Evolutionary conservation across 2,797 vertebrate genomes (phyloP).

Genomic region (Melanotaenia nigrans): DNA sequence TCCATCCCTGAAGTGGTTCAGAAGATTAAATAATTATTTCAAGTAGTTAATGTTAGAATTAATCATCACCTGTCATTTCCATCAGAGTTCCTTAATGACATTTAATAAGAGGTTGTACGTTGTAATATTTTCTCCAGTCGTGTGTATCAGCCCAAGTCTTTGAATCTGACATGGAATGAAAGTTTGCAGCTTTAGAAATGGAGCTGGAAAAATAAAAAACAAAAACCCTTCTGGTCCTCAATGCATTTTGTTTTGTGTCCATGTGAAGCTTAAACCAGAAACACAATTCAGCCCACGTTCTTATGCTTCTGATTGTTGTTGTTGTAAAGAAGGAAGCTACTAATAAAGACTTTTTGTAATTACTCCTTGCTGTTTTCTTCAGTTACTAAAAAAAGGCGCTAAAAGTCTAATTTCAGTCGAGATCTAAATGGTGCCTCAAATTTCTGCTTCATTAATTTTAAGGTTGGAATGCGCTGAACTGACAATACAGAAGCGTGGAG

Average conservation of each 20-base stretch:
- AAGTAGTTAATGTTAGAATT: background rate
- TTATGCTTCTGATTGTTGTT: conserved; percentile 41
- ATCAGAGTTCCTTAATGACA: background rate
- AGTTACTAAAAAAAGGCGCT: background rate
- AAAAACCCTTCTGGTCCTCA: background rate
- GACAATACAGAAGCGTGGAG: too few relatives aligned
- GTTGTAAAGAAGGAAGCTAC: conserved; percentile 44
- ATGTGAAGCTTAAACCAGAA: conserved; percentile 13
- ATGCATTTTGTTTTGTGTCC: background rate
- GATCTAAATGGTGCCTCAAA: too few relatives aligned
- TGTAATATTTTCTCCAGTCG: conserved; percentile 1
- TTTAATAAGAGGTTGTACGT: conserved; percentile 11
- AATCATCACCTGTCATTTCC: background rate
- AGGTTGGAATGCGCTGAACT: too few relatives aligned
- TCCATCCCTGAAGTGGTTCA: conserved; percentile 5
- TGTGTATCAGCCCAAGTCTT: conserved; percentile 2
- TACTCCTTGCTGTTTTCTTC: conserved; percentile 16
- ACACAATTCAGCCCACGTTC: conserved; percentile 4
- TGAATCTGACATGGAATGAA: background rate
- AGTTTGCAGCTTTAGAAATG: background rate
- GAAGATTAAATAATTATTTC: background rate
- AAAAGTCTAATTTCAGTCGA: too few relatives aligned
- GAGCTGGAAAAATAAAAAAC: too few relatives aligned
- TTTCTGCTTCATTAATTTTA: too few relatives aligned
- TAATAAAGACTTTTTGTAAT: conserved; percentile 73